Conservation (phyloP, 2,113 vertebrate species). For the Dromiciops gliroides region DNA sequence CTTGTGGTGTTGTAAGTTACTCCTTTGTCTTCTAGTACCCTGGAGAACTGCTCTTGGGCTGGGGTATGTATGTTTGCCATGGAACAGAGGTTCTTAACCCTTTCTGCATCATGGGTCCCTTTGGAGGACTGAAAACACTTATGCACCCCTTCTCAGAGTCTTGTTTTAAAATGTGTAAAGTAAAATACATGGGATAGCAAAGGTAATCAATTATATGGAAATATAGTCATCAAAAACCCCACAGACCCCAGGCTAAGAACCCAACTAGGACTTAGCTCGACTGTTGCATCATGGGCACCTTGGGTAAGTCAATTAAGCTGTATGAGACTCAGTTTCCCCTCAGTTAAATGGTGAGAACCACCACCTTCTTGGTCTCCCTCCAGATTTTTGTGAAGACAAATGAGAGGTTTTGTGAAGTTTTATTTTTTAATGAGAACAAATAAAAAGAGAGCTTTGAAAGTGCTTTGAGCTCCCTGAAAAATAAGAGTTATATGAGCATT, state of each 20-base stretch:
- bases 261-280: background rate
- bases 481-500: background rate
- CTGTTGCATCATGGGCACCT: background rate
- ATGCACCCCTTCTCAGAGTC: background rate
- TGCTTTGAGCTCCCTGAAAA: background rate
- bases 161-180: background rate
- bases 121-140: background rate
- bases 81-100: background rate
- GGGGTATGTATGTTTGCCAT: background rate
- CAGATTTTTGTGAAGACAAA: background rate
- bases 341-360: background rate
- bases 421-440: background rate
- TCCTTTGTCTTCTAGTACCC: background rate
- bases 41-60: background rate
- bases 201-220: background rate
- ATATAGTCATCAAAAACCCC: background rate
- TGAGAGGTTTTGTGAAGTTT: background rate
- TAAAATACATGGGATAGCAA: background rate
- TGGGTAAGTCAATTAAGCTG: background rate
- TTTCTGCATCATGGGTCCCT: background rate
- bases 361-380: background rate
- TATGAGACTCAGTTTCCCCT: slow-evolving; percentile 4
- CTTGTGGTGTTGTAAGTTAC: slow-evolving; percentile 95
- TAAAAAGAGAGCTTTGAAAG: background rate
- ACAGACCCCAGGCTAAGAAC: background rate